Base-by-base conservation (phyloP, 2,888 invertebrate genomes). In the Hypomecis punctinalis region DNA sequence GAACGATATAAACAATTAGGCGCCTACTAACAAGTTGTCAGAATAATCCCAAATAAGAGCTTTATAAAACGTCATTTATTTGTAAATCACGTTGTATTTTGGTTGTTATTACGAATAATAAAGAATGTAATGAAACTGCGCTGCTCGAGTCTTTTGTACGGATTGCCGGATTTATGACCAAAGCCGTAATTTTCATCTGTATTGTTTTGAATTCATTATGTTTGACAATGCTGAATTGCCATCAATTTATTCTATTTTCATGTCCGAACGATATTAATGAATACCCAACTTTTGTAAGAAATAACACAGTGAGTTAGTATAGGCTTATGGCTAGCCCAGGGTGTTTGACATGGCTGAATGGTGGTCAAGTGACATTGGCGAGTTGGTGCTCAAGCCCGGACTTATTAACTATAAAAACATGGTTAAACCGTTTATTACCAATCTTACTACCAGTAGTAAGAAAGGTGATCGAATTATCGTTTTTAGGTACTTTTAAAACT, bases 141-240 rank as follows among this genome's bases (percentile, higher is more conserved):
- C n/a, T 35, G 11, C 36, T 36, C 42, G 5, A 53, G 11, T 9
- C 11, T 54, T 11, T 36, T 35, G 43, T 35, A 35, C 52, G 23
- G 43, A n/a, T 43, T 43, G 43, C 36, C 35, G 13, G 43, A 45
- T 54, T 54, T 45, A 54, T 43, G 5, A 11, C 35, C 8, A 35
- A 54, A 35, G 8, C 11, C 43, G 43, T 54, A 35, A 54, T 43
- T 54, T 54, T 39, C 54, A 43, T 54, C n/a, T 11, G 39, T 40
- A 52, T 52, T 36, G 54, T 54, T 54, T 10, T 54, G 43, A 54
- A 54, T 54, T 45, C 54, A 43, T 54, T 54, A 45, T 45, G 35
- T 35, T 43, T 43, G 54, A 54, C 43, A 54, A 43, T 43, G 54
- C 36, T 54, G 36, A 43, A 54, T 45, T 53, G 53, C 40, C 8